phyloP scores from a whole-genome alignment of 2,888 invertebrate species.

The Muschampia staudingeri region DNA sequence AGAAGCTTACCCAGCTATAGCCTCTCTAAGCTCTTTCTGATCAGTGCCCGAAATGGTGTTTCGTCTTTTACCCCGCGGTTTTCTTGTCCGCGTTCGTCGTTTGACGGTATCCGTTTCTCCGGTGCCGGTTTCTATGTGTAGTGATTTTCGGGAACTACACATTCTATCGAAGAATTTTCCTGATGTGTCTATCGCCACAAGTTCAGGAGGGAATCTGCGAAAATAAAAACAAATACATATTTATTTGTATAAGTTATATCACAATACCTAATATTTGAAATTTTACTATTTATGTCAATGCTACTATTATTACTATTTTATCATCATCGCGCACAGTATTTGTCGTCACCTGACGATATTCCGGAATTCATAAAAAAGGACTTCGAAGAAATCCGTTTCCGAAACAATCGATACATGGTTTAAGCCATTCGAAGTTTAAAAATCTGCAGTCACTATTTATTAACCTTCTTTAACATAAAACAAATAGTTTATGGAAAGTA shows the following conservation, averaged over 20 bases:
- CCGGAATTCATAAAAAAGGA: too few relatives aligned
- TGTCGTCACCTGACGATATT: too few relatives aligned
- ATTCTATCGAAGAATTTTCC: slow-evolving; percentile 97
- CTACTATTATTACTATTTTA: too few relatives aligned
- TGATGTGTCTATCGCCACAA: slow-evolving; percentile 97
- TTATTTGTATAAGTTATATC: background rate
- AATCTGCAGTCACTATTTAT: too few relatives aligned
- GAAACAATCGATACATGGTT: too few relatives aligned
- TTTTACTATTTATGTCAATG: too few relatives aligned
- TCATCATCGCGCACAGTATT: too few relatives aligned
- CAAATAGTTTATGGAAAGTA: too few relatives aligned
- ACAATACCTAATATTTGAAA: too few relatives aligned
- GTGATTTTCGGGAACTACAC: slow-evolving; percentile 96
- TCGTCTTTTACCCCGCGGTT: slow-evolving; percentile 96
- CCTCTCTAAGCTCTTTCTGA: slow-evolving; percentile 97
- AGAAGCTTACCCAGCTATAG: slow-evolving; percentile 95
- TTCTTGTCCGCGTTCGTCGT: slow-evolving; percentile 93
- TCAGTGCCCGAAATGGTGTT: slow-evolving; percentile 98
- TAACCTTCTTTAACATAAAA: too few relatives aligned
- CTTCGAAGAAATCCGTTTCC: too few relatives aligned
- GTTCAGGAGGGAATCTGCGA: slow-evolving; percentile 96
- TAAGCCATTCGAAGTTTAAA: too few relatives aligned
- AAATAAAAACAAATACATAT: background rate
- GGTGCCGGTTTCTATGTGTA: slow-evolving; percentile 90
- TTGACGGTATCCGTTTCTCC: slow-evolving; percentile 93